phyloP scores from a whole-genome alignment of 1,140 invertebrate species.

The Achroia grisella region DNA sequence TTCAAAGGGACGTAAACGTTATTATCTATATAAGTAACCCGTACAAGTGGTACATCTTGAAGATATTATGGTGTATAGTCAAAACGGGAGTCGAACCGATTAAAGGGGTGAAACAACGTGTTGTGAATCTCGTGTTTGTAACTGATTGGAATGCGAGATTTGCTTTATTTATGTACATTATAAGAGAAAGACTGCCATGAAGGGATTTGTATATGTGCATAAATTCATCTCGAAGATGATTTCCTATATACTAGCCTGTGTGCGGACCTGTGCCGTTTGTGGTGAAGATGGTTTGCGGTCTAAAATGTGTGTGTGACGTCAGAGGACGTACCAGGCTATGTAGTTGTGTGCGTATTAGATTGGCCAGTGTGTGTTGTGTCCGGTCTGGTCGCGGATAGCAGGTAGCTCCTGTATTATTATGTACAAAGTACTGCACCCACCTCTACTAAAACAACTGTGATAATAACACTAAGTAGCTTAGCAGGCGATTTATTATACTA shows the following conservation, averaged over 20 bases:
- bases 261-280: constrained; percentile 29
- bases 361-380: constrained; percentile 36
- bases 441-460: constrained; percentile 75
- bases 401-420: constrained; percentile 65
- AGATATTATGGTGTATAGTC: constrained; percentile 30
- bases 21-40: constrained; percentile 60
- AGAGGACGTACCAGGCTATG: constrained; percentile 22
- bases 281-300: constrained; percentile 16
- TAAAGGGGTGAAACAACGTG: constrained; percentile 53
- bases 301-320: constrained; percentile 14
- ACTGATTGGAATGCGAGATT: constrained; percentile 42
- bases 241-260: constrained; percentile 38
- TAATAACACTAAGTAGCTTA: constrained; percentile 76
- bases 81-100: constrained; percentile 35
- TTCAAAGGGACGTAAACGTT: constrained; percentile 69
- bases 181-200: constrained; percentile 63
- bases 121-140: constrained; percentile 45
- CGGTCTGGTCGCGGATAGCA: constrained; percentile 50
- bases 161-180: constrained; percentile 62
- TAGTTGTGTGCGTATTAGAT: constrained; percentile 35
- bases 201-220: constrained; percentile 57
- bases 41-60: constrained; percentile 40
- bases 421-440: constrained; percentile 74
- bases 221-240: constrained; percentile 62
- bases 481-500: constrained; percentile 74